Conservation (phyloP, 1,140 invertebrate genomes). For the Pantala flavescens region DNA sequence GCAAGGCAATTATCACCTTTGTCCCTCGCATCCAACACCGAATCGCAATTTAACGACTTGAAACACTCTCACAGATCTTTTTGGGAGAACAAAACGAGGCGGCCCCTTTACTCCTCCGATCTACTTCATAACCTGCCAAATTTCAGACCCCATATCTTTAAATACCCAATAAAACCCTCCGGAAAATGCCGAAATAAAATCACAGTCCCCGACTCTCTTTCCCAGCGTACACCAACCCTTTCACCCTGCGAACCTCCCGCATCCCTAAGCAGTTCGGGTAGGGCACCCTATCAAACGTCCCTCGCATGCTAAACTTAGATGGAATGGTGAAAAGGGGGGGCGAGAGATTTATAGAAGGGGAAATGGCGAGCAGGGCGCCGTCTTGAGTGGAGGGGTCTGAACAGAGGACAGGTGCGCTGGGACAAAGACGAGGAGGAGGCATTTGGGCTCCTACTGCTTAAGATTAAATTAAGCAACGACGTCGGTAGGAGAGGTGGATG, state of each 20-base stretch:
- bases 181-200: no score
- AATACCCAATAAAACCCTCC: no score
- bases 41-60: no score
- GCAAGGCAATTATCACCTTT: no score
- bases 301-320: constrained; percentile 9
- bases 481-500: background rate
- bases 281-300: background rate
- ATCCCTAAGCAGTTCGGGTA: background rate
- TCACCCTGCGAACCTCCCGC: background rate
- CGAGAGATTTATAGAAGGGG: background rate
- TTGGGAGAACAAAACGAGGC: no score
- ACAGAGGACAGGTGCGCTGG: background rate
- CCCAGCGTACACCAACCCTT: background rate
- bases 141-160: no score
- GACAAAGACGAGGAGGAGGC: background rate
- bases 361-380: background rate
- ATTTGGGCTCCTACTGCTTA: background rate
- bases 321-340: background rate
- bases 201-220: no score
- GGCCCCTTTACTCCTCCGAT: no score
- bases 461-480: background rate
- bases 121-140: no score
- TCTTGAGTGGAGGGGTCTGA: background rate
- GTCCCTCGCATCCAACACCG: no score
- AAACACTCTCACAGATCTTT: no score